Evolutionary conservation across 2,888 invertebrate genomes (phyloP), one percentile per base, ranked within the genome.

Genomic region (Hecatera dysodea): DNA sequence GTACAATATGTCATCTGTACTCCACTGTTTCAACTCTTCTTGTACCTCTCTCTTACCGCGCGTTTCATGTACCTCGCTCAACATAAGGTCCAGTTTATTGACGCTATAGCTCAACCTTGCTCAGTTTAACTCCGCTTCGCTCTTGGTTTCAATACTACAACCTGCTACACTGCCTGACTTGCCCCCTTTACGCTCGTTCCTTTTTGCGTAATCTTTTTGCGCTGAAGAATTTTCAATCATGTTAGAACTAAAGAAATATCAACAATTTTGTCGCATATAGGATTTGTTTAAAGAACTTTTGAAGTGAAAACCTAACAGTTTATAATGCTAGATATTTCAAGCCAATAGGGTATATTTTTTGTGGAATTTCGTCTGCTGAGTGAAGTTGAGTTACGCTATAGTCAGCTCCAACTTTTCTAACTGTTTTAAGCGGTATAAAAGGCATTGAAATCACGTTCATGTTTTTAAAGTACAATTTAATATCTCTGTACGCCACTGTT

Each of bases 31-130:
- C n/a, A 48, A 2, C 3, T 0, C 12, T 48, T 57, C 0, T 46
- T 53, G n/a, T n/a, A n/a, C n/a, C n/a, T n/a, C n/a, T n/a, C n/a
- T n/a, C n/a, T n/a, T n/a, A n/a, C n/a, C n/a, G n/a, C n/a, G n/a
- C n/a, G n/a, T n/a, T n/a, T n/a, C n/a, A n/a, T 72, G 72, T 75
- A 52, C 42, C n/a, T n/a, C 27, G 52, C 33, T 75, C 63, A 42
- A 64, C 15, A 5, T 15, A 1, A 63, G 46, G 17, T 19, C 57
- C 2, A 12, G 42, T 46, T 33, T 57, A 8, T 46, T n/a, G 12
- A 22, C 12, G 19, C 44, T 46, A 11, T 19, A 44, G 50, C 56
- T 62, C 78, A 61, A 61, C 48, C 50, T 77, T 36, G 19, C 50
- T 62, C 44, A 46, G n/a, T 7, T 46, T 9, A 36, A 68, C 22